Percentiles rank a stretch among this genome's conserved stretches.
phyloP scores from a whole-genome alignment of 1,140 invertebrate genomes.

The Nymphalis io region DNA sequence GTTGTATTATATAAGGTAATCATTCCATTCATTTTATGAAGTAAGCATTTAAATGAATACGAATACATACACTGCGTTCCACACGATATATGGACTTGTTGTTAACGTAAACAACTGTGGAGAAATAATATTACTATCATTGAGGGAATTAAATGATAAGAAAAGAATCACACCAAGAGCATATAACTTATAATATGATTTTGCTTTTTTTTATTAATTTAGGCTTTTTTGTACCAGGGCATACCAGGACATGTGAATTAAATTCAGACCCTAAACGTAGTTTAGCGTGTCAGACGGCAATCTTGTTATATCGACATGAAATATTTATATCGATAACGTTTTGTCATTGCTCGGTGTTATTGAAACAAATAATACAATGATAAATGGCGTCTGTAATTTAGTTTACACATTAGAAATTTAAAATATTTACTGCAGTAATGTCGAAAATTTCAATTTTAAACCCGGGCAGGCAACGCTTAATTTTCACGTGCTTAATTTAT shows the following conservation, averaged over 20 bases:
- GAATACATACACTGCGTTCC: too few relatives aligned
- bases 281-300: conserved; percentile 46
- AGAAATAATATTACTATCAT: too few relatives aligned
- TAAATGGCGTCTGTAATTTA: conserved; percentile 11
- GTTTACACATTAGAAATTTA: neutral
- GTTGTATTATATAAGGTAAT: too few relatives aligned
- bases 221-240: conserved; percentile 35
- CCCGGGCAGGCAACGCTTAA: too few relatives aligned
- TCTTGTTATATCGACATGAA: conserved; percentile 40
- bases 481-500: too few relatives aligned
- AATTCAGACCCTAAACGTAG: conserved; percentile 41
- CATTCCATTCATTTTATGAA: too few relatives aligned
- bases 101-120: too few relatives aligned
- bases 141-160: too few relatives aligned
- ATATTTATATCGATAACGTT: conserved; percentile 28
- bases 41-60: too few relatives aligned
- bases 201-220: conserved; percentile 20
- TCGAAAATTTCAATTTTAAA: neutral
- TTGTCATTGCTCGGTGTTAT: conserved; percentile 29
- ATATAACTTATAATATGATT: too few relatives aligned
- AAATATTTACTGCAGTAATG: neutral
- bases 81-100: too few relatives aligned
- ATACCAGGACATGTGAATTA: conserved; percentile 43
- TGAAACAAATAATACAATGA: conserved; percentile 22
- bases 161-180: neutral